Percentiles rank a stretch among this genome's conserved stretches.
These are phyloP conservation scores for Neosilurus mollespiculum DNA, from an alignment of 2,797 vertebrate species.

Conservation along the genomic window DNA sequence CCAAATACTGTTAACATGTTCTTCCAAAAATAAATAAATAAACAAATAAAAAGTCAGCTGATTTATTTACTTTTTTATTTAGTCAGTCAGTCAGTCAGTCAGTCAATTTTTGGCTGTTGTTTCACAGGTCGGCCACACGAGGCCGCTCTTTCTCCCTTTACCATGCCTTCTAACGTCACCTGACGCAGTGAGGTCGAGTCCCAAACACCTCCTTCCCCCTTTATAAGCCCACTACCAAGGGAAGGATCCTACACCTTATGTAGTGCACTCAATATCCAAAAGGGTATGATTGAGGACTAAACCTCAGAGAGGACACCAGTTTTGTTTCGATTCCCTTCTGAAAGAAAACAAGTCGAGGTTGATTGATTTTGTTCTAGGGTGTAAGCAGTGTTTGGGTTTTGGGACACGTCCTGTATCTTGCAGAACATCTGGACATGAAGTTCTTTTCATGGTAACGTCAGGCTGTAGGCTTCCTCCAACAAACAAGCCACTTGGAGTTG, in stretches of 20 bases:
- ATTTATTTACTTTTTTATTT: no score
- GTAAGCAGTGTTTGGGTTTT: not conserved
- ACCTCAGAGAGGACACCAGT: not conserved
- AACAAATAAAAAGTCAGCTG: no score
- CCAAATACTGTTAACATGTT: no score
- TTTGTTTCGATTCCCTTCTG: not conserved
- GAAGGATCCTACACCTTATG: not conserved
- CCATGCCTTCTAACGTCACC: not conserved
- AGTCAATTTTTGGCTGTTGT: not conserved
- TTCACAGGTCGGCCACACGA: not conserved
- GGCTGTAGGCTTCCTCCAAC: not conserved
- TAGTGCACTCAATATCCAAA: not conserved
- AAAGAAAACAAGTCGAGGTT: not conserved
- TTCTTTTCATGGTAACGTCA: not conserved
- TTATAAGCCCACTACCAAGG: not conserved
- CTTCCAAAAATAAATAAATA: no score
- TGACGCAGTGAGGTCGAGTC: not conserved
- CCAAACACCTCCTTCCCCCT: not conserved
- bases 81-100: no score
- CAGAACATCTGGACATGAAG: no score
- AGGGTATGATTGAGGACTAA: not conserved
- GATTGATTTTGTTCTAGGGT: not conserved
- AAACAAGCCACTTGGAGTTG: not conserved
- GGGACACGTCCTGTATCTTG: not conserved
- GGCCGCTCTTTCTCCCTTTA: not conserved